Conservation (phyloP, 2,888 invertebrate genomes). For the Trissolcus japonicus region DNA sequence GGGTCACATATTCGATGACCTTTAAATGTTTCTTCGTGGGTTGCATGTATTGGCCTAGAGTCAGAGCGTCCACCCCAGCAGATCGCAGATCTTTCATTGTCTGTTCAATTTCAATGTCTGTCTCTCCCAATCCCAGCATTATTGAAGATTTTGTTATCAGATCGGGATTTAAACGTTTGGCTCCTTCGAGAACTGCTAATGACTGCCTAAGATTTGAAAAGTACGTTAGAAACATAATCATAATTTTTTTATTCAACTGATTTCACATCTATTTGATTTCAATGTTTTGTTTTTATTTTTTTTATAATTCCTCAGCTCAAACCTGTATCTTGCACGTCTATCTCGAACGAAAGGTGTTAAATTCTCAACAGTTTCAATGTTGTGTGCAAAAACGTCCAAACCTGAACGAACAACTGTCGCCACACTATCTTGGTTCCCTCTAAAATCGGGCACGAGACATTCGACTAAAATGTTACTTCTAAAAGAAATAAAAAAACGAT, state of each 20-base stretch:
- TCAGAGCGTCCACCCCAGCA: slow-evolving; percentile 94
- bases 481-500: slow-evolving; percentile 6
- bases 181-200: slow-evolving; percentile 86
- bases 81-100: slow-evolving; percentile 90
- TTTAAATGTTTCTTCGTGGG: slow-evolving; percentile 97
- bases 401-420: slow-evolving; percentile 87
- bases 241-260: background rate
- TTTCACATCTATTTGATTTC: too few species aligned
- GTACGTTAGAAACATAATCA: background rate
- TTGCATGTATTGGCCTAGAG: slow-evolving; percentile 99
- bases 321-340: slow-evolving; percentile 90
- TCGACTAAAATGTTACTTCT: slow-evolving; percentile 94
- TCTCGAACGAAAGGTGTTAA: slow-evolving; percentile 95
- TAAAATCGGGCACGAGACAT: slow-evolving; percentile 97
- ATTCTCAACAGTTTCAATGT: slow-evolving; percentile 96
- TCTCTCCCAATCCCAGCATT: slow-evolving; percentile 97
- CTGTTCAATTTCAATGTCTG: slow-evolving; percentile 89
- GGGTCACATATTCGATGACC: slow-evolving; percentile 97
- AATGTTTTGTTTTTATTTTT: too few species aligned
- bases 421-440: slow-evolving; percentile 87
- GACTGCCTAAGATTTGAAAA: slow-evolving; percentile 83
- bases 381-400: slow-evolving; percentile 98
- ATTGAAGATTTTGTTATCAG: slow-evolving; percentile 98
- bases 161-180: slow-evolving; percentile 87
- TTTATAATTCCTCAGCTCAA: slow-evolving; percentile 20